These are phyloP conservation scores for Microctenopoma stevenorrisi DNA, from an alignment of 2,797 vertebrate genomes.

Conservation along the genomic window DNA sequence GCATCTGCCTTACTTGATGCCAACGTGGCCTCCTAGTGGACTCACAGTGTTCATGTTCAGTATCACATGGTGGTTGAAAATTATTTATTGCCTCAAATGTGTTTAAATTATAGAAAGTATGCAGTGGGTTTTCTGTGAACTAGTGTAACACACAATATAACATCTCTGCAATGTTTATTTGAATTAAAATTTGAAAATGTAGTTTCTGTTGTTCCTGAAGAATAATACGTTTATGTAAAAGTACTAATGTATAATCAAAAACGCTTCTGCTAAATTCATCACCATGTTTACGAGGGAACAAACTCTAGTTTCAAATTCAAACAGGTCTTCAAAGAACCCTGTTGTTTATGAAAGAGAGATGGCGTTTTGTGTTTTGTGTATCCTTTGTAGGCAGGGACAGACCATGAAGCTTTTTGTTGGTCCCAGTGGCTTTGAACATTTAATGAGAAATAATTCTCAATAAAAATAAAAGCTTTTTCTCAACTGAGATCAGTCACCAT, in stretches of 20 bases:
- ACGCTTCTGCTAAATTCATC: neutral
- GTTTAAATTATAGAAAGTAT: slow-evolving; percentile 10
- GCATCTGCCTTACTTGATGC: slow-evolving; percentile 29
- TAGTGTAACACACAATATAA: neutral
- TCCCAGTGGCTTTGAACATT: slow-evolving; percentile 48
- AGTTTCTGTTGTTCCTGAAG: neutral
- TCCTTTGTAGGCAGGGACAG: slow-evolving; percentile 4
- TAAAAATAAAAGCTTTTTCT: slow-evolving; percentile 24
- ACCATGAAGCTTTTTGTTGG: slow-evolving; percentile 21
- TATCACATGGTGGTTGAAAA: slow-evolving; percentile 24
- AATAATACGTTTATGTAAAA: neutral
- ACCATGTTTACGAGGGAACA: neutral
- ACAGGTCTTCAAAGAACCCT: slow-evolving; percentile 8
- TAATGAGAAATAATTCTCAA: slow-evolving; percentile 46
- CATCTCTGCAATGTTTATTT: neutral
- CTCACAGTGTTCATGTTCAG: slow-evolving; percentile 28
- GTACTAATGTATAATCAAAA: neutral
- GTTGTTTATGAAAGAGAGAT: slow-evolving; percentile 26
- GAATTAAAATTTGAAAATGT: neutral
- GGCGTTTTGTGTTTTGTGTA: slow-evolving; percentile 16
- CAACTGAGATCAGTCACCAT: slow-evolving; percentile 29
- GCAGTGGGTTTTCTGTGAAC: neutral
- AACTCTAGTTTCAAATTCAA: neutral
- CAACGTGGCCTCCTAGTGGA: slow-evolving; percentile 23
- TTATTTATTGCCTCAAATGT: slow-evolving; percentile 10